These are phyloP conservation scores for Sander lucioperca DNA, from an alignment of 2,113 vertebrate genomes.

Conservation along the genomic window DNA sequence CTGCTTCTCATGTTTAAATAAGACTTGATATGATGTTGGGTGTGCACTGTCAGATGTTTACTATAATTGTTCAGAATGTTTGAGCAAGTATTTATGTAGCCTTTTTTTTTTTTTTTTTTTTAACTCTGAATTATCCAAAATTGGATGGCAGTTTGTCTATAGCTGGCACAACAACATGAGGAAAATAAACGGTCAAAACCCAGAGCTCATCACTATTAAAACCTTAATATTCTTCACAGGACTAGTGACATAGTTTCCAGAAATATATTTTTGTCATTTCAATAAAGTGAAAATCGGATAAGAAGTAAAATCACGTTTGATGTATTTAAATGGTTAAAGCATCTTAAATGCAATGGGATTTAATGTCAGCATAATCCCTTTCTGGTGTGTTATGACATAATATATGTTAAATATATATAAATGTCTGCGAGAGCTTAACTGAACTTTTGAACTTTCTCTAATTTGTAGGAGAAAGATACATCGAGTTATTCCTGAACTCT, in stretches of 20 bases:
- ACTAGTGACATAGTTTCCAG: too few relatives aligned
- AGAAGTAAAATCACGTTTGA: too few relatives aligned
- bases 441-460: not conserved
- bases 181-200: not conserved
- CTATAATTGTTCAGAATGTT: not conserved
- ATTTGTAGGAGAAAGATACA: conserved; percentile 85
- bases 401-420: not conserved
- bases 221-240: not conserved
- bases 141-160: not conserved
- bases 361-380: not conserved
- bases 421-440: not conserved
- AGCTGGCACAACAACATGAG: not conserved
- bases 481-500: conserved; percentile 92
- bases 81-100: not conserved
- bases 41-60: not conserved
- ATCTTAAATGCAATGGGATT: too few relatives aligned
- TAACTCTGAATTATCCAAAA: not conserved
- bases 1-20: too few relatives aligned
- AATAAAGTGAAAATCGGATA: too few relatives aligned
- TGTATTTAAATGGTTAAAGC: too few relatives aligned
- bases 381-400: not conserved
- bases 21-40: too few relatives aligned
- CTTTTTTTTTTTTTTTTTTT: too few relatives aligned
- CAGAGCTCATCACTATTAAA: not conserved
- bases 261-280: too few relatives aligned